These are phyloP conservation scores for Meloidogyne hapla DNA, from an alignment of 1,140 invertebrate species.

Conservation along the genomic window DNA sequence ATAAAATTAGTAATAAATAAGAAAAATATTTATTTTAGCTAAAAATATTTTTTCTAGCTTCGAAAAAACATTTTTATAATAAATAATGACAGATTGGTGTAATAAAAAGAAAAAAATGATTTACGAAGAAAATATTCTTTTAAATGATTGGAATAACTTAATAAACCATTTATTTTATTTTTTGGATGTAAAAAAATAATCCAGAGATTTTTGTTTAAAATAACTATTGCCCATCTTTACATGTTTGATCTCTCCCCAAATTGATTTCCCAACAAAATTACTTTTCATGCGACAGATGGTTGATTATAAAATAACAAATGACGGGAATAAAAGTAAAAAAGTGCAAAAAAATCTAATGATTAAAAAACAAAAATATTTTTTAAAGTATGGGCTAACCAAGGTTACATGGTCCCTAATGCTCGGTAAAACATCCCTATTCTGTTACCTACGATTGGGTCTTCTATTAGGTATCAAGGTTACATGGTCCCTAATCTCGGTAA, in stretches of 20 bases:
- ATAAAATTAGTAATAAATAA: background rate
- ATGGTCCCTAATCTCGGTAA: background rate
- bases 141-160: background rate
- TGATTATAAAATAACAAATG: background rate
- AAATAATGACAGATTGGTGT: conserved; percentile 5
- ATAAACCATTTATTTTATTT: background rate
- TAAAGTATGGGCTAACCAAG: background rate
- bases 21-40: background rate
- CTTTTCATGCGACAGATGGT: background rate
- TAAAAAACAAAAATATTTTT: background rate
- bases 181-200: background rate
- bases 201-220: conserved; percentile 1
- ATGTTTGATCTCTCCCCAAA: background rate
- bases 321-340: no score
- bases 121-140: background rate
- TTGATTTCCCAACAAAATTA: background rate
- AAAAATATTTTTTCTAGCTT: no score
- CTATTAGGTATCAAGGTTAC: background rate
- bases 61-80: background rate
- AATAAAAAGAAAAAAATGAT: background rate
- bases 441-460: no score
- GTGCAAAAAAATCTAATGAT: background rate
- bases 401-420: background rate
- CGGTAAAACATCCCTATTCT: no score
- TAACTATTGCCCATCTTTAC: background rate